A percentile compares a stretch with the other conserved stretches of the same genome.
Evolutionary conservation across 2,797 vertebrate species (phyloP).

Genomic region (Serranus cabrilla): DNA sequence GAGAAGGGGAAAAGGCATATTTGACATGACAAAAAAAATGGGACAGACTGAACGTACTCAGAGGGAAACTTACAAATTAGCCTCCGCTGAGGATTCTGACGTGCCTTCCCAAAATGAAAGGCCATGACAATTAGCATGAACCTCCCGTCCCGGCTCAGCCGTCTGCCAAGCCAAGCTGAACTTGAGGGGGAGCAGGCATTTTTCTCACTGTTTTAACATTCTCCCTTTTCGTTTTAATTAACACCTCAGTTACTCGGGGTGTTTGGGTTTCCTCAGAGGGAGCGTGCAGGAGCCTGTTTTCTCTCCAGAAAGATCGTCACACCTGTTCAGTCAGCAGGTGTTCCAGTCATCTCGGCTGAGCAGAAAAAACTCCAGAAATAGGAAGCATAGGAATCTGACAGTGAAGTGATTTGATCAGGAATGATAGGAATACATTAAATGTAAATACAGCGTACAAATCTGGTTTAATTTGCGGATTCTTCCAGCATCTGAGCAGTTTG

Average conservation of each 20-base stretch:
- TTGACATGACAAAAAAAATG: constrained; percentile 52
- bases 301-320: constrained; percentile 69
- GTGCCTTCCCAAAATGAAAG: constrained; percentile 72
- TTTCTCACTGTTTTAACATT: constrained; percentile 70
- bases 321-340: constrained; percentile 81
- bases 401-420: constrained; percentile 53
- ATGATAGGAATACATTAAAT: constrained; percentile 44
- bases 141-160: constrained; percentile 72
- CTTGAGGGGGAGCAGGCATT: constrained; percentile 50
- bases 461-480: constrained; percentile 46
- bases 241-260: constrained; percentile 79
- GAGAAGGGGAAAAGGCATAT: constrained; percentile 15
- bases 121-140: constrained; percentile 78
- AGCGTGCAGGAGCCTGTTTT: constrained; percentile 54
- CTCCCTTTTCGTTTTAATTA: constrained; percentile 83
- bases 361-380: constrained; percentile 47
- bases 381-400: constrained; percentile 48
- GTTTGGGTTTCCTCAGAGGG: constrained; percentile 72
- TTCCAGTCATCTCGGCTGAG: constrained; percentile 51
- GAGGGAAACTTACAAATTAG: constrained; percentile 81
- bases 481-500: constrained; percentile 15
- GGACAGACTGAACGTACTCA: constrained; percentile 62
- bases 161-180: constrained; percentile 73
- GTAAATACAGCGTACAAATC: constrained; percentile 46
- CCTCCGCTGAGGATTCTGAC: constrained; percentile 73